Evolutionary conservation across 1,140 invertebrate genomes (phyloP).

Genomic region (Trissolcus basalis): DNA sequence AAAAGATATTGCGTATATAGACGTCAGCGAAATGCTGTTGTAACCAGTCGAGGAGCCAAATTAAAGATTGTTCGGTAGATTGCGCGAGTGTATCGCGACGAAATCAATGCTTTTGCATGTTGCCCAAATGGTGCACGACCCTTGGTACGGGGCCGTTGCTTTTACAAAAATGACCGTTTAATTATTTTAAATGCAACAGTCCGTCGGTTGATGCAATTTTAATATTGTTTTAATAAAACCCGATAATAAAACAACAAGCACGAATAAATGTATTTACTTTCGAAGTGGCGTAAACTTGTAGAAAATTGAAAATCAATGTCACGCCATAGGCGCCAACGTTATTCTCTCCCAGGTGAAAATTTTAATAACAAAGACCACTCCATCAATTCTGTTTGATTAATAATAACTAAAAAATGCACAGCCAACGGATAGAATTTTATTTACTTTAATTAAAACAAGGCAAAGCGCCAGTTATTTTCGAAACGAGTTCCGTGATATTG

Average conservation of each 20-base stretch:
- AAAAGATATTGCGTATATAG: conserved; percentile 61
- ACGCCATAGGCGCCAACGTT: too few species aligned
- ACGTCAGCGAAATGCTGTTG: conserved; percentile 65
- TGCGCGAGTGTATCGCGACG: conserved; percentile 51
- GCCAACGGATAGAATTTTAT: conserved; percentile 5
- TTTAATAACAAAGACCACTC: too few species aligned
- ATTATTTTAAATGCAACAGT: conserved; percentile 35
- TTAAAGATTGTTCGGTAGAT: conserved; percentile 67
- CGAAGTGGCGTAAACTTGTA: too few species aligned
- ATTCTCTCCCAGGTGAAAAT: too few species aligned
- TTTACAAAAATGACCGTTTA: conserved; percentile 15
- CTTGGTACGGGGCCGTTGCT: conserved; percentile 14
- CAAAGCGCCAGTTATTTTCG: conserved; percentile 2
- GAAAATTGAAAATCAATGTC: too few species aligned
- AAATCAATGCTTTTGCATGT: conserved; percentile 50
- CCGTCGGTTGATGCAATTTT: not conserved
- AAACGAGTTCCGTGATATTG: not conserved
- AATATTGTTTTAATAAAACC: not conserved
- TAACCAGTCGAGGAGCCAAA: conserved; percentile 61
- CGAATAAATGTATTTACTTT: too few species aligned
- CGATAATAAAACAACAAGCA: not conserved
- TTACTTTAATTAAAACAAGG: conserved; percentile 18
- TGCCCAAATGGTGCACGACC: conserved; percentile 9
- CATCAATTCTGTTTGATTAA: too few species aligned
- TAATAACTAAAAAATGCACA: too few species aligned